Evolutionary conservation across 30 jellyfish, hydroid and myxozoan species (phyloP).

Genomic region (Turritopsis dohrnii): DNA sequence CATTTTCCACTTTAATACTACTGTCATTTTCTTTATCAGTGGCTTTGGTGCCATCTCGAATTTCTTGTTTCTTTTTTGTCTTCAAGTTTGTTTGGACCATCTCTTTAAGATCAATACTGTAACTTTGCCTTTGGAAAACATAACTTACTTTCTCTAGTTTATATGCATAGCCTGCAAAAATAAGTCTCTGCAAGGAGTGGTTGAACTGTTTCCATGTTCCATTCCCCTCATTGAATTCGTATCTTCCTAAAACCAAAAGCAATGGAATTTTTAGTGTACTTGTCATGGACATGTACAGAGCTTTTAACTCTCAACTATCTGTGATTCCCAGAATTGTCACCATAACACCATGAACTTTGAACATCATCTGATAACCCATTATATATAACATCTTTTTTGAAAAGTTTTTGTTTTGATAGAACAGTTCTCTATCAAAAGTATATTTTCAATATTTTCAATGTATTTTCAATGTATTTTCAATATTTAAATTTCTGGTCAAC

Average conservation of each 20-base stretch:
- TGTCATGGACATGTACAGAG: too few relatives aligned
- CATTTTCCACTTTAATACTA: not conserved
- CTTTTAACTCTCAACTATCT: too few relatives aligned
- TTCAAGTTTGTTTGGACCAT: constrained; percentile 52
- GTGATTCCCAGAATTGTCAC: too few relatives aligned
- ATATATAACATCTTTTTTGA: too few relatives aligned
- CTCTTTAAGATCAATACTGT: constrained; percentile 37
- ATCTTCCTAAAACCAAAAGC: constrained; percentile 26
- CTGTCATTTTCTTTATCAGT: not conserved
- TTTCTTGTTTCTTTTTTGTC: constrained; percentile 22
- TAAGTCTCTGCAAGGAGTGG: constrained; percentile 38
- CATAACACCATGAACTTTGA: too few relatives aligned
- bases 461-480: too few relatives aligned
- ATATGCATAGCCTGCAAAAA: constrained; percentile 48
- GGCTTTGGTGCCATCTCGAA: not conserved
- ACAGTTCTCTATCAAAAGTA: too few relatives aligned
- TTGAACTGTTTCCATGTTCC: constrained; percentile 47
- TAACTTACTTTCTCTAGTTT: constrained; percentile 40
- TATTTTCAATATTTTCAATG: too few relatives aligned
- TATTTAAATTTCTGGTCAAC: too few relatives aligned
- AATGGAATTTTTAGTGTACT: too few relatives aligned
- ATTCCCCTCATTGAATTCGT: constrained; percentile 59
- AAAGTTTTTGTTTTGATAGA: too few relatives aligned
- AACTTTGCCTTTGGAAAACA: constrained; percentile 28
- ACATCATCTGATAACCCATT: too few relatives aligned